Base-by-base conservation (phyloP, 1,140 invertebrate species). In the Zaprionus ghesquierei region DNA sequence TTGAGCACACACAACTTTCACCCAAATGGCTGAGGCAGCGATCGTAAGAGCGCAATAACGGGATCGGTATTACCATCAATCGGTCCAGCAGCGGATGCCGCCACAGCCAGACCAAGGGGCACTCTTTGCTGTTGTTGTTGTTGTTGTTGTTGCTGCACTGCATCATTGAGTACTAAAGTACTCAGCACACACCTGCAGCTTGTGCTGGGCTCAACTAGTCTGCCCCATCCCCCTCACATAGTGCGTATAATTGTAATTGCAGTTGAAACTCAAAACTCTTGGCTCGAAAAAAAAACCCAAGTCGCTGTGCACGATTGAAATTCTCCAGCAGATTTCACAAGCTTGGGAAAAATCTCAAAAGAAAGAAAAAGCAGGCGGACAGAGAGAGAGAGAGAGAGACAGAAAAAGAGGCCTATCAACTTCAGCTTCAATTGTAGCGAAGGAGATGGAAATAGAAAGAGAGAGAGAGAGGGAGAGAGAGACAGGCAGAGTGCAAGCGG, bases 301-400 rank as follows among this genome's bases (percentile, higher is more conserved):
- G 50, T 35, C 49, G 62, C 62, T 63, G 31, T 62, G 49, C 51
- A 74, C 46, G 31, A 35, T 79, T 62, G 46, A 70, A 74, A 66
- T 71, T 80, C 72, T 79, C 29, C 59, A 35, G 53, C 55, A n/a
- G 64, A 75, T 79, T 75, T 65, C 68, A 72, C 74, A 54, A 53
- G 81, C 56, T 66, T 85, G 84, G 53, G 72, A 87, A 85, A 84
- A 86, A 71, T 79, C 69, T 75, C 61, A 54, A 77, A 69, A 69
- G 59, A 77, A 84, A 77, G 73, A 84, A 81, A 81, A 73, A 68
- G 70, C 71, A 51, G 51, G 13, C 20, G 54, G 20, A 65, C 60
- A 64, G 60, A 70, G 54, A n/a, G n/a, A n/a, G 64, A 66, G 44
- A 61, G 53, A n/a, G 56, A 62, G 51, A 33, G 33, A 70, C 27